Evolutionary conservation across 2,888 invertebrate genomes (phyloP).

Genomic region (Cheilosia vulpina): DNA sequence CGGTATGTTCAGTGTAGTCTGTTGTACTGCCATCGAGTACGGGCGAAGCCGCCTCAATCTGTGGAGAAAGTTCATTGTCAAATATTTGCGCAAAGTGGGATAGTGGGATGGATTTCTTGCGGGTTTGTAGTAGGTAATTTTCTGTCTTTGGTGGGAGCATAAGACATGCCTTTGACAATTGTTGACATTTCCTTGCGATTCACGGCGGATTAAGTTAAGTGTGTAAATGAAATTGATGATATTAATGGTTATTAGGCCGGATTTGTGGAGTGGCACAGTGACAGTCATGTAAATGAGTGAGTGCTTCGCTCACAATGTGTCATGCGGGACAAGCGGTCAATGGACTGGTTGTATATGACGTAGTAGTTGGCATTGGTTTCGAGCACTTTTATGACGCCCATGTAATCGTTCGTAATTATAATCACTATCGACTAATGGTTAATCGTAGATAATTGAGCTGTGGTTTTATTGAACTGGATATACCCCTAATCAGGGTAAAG

Average conservation of each 20-base stretch:
- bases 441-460: too few species aligned
- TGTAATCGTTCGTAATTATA: too few species aligned
- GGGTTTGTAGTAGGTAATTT: neutral
- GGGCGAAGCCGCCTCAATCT: neutral
- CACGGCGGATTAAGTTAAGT: constrained; percentile 55
- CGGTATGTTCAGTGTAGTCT: constrained; percentile 37
- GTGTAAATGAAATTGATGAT: constrained; percentile 64
- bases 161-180: constrained; percentile 57
- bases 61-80: constrained; percentile 55
- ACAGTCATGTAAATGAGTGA: constrained; percentile 48
- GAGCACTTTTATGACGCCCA: too few species aligned
- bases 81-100: constrained; percentile 53
- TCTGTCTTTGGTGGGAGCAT: neutral
- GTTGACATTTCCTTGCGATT: constrained; percentile 59
- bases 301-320: neutral
- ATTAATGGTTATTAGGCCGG: constrained; percentile 50
- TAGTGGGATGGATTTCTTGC: constrained; percentile 42
- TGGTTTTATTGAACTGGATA: too few species aligned
- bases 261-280: constrained; percentile 43
- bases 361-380: too few species aligned
- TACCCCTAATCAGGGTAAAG: too few species aligned
- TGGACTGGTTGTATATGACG: too few species aligned
- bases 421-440: too few species aligned
- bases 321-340: too few species aligned
- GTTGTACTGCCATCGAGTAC: constrained; percentile 18